Evolutionary conservation across 23 tunicate genomes (phyloP).

Genomic region (Clavelina lepadiformis): DNA sequence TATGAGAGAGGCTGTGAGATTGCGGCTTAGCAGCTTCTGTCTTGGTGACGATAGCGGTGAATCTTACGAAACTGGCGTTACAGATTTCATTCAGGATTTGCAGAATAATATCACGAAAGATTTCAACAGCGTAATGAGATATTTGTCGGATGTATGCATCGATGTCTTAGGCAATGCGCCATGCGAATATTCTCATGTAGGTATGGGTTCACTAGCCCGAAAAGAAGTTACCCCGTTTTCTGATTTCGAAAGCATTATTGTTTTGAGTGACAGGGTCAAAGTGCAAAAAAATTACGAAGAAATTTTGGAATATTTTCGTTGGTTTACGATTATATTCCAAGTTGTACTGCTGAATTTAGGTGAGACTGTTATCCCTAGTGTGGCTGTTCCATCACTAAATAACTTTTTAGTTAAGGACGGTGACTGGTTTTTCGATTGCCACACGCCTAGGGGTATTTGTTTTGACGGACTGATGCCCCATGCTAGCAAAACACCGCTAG

Average conservation of each 20-base stretch:
- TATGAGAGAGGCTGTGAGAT: conserved; percentile 1
- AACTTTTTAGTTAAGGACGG: conserved; percentile 9
- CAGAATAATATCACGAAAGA: conserved; percentile 14
- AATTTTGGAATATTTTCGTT: conserved; percentile 40
- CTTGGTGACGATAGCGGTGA: neutral
- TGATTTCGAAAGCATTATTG: conserved; percentile 55
- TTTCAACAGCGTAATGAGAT: conserved; percentile 18
- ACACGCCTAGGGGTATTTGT: conserved; percentile 56
- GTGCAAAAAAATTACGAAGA: conserved; percentile 9
- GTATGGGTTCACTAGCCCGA: conserved; percentile 40
- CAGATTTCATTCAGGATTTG: conserved; percentile 1
- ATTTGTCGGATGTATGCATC: conserved; percentile 10
- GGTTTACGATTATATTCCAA: conserved; percentile 66
- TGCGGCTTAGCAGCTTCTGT: neutral
- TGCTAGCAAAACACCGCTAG: conserved; percentile 52
- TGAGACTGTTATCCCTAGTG: conserved; percentile 53
- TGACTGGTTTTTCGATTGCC: conserved; percentile 54
- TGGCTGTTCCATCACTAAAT: conserved; percentile 26
- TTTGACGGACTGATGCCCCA: conserved; percentile 65
- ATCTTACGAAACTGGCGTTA: neutral
- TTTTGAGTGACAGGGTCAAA: conserved; percentile 39
- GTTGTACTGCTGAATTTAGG: conserved; percentile 37
- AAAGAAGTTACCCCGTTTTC: conserved; percentile 59
- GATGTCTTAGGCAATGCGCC: conserved; percentile 34
- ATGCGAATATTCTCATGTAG: conserved; percentile 34